These are phyloP conservation scores for Helogale parvula DNA, from an alignment of 2,113 vertebrate genomes.

Conservation along the genomic window DNA sequence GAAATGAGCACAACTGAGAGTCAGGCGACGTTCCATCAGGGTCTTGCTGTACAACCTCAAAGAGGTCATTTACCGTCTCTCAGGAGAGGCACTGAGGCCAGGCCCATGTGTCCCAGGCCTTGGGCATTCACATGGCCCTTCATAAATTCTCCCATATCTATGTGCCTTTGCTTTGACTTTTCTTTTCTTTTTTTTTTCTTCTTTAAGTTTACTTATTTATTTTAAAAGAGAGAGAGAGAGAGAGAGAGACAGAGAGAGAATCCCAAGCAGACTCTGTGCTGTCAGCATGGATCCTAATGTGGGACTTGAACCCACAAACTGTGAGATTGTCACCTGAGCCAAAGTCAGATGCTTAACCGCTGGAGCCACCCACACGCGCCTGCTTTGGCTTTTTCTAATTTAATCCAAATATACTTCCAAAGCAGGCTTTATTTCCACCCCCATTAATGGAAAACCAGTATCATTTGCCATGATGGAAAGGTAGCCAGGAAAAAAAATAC, in stretches of 20 bases:
- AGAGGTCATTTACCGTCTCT: background rate
- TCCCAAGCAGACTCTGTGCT: no score
- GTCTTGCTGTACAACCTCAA: background rate
- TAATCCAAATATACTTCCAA: background rate
- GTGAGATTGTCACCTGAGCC: no score
- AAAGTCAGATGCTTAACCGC: no score
- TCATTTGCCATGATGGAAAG: background rate
- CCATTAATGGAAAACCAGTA: background rate
- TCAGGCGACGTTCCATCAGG: background rate
- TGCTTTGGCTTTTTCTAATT: background rate
- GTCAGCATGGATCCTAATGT: no score
- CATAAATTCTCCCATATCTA: fast-evolving
- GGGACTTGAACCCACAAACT: no score
- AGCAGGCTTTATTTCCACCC: background rate
- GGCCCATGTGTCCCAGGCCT: background rate
- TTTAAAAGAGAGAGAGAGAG: no score
- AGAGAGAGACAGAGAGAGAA: no score
- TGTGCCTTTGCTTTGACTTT: background rate
- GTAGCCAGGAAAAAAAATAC: background rate
- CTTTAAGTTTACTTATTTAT: no score
- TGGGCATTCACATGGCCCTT: fast-evolving
- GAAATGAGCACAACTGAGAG: background rate
- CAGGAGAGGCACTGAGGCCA: background rate
- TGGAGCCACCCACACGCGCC: no score
- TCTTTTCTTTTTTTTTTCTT: background rate